Percentiles rank a stretch among this genome's conserved stretches.
phyloP scores from a whole-genome alignment of 2,888 invertebrate genomes.

The Cybosia mesomella region DNA sequence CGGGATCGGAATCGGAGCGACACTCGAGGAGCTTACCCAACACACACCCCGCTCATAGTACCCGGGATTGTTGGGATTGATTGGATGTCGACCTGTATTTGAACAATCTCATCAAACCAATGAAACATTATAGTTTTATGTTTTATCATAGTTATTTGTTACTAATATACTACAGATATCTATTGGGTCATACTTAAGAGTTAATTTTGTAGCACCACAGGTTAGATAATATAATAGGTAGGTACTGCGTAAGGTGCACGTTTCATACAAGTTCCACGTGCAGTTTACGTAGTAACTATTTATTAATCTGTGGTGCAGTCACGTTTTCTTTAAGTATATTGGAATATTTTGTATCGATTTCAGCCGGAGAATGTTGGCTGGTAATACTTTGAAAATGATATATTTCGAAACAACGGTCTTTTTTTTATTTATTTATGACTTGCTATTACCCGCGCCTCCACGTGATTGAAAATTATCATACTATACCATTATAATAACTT shows the following conservation, averaged over 20 bases:
- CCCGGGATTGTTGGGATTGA: neutral
- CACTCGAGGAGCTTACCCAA: too few relatives aligned
- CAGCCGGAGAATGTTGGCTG: neutral
- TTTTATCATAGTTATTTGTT: neutral
- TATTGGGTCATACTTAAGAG: too few relatives aligned
- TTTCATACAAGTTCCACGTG: neutral
- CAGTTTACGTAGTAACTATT: too few relatives aligned
- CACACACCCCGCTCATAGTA: neutral
- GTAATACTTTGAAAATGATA: neutral
- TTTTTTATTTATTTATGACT: too few relatives aligned
- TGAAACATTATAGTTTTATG: neutral
- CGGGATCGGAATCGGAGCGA: too few relatives aligned
- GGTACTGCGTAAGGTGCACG: neutral
- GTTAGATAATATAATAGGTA: neutral
- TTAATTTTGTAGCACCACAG: neutral
- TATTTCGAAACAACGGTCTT: neutral
- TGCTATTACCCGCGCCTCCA: neutral
- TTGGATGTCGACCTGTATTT: neutral
- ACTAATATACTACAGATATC: neutral
- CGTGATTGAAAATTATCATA: neutral
- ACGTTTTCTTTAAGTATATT: neutral
- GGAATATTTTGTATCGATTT: constrained; percentile 1
- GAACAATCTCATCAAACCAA: neutral
- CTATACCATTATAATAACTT: too few relatives aligned
- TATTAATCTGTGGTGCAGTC: too few relatives aligned